phyloP scores from a whole-genome alignment of 2,113 vertebrate species.

The Muntiacus muntjak region DNA sequence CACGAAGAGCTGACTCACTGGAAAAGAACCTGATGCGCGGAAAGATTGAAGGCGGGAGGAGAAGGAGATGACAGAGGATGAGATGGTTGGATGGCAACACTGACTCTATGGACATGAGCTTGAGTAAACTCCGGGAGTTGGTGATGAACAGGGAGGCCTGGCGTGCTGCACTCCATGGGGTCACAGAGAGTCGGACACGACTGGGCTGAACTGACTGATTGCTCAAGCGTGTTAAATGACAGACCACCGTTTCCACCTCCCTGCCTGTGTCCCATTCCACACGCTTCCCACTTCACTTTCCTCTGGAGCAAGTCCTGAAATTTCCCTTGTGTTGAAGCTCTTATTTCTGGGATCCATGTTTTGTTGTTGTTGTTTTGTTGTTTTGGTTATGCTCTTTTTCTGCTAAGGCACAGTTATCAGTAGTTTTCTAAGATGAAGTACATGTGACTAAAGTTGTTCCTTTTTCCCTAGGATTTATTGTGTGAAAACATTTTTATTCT shows the following conservation, averaged over 20 bases:
- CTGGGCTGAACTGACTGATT: background rate
- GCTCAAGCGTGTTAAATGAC: background rate
- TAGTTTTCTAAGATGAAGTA: background rate
- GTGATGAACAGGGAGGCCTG: background rate
- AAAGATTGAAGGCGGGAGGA: rapidly evolving
- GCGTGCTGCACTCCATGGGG: background rate
- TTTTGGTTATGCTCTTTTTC: background rate
- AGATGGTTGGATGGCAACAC: background rate
- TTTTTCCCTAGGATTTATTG: background rate
- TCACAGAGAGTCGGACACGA: rapidly evolving
- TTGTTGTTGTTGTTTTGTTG: background rate
- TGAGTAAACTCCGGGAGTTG: rapidly evolving
- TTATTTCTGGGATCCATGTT: background rate
- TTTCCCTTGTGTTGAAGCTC: background rate
- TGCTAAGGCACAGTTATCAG: background rate
- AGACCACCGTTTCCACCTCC: background rate
- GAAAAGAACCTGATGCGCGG: background rate
- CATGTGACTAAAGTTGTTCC: background rate
- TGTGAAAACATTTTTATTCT: background rate
- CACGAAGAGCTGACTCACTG: background rate
- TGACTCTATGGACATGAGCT: background rate
- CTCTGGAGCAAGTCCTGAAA: background rate
- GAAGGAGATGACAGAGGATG: background rate
- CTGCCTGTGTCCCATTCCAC: background rate
- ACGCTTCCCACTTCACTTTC: background rate